Evolutionary conservation across 1,140 invertebrate species (phyloP), one percentile per base, ranked within the genome.

Genomic region (Ceratina japonica): DNA sequence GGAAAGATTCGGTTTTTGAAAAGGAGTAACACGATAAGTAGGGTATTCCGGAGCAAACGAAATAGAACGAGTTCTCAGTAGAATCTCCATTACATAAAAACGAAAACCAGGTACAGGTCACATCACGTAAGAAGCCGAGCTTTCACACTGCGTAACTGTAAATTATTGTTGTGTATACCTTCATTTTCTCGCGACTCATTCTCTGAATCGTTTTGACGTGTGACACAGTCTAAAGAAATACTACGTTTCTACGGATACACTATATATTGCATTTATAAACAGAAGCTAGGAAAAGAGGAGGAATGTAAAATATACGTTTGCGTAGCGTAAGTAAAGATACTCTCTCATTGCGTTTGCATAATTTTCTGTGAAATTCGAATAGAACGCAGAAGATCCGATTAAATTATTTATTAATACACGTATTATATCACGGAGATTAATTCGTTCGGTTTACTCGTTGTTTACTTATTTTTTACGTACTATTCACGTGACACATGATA

Each of bases 241-340:
- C n/a, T 52, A 51, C 27, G 73, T 75, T 74, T 80, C 73, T 63
- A 75, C 75, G 73, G 76, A 77, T 85, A 79, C 74, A 75, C 83
- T 86, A 85, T 2, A 77, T 86, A 86, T 83, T 84, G 79, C 84
- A 86, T 86, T 83, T 86, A 86, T 83, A 83, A 81, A 79, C 24
- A 20, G 15, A 69, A 61, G 13, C 59, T n/a, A 54, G 8, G 20
- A 20, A 52, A 51, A 56, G 18, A 8, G 49, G 1, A 61, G 15
- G 13, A 56, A 66, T 22, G 22, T 75, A 68, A 59, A 74, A 51
- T 61, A 27, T 16, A 27, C 54, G 66, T 37, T 27, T 31, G 62
- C 15, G 52, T 61, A n/a, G 13, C 51, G 24, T 37, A 72, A 56
- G 79, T 61, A 71, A 24, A 44, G 37, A 54, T 18, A 20, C n/a